A percentile compares a stretch with the other conserved stretches of the same genome.
These are phyloP conservation scores for Xerus rutilus DNA, from an alignment of 2,797 vertebrate species.

Conservation along the genomic window DNA sequence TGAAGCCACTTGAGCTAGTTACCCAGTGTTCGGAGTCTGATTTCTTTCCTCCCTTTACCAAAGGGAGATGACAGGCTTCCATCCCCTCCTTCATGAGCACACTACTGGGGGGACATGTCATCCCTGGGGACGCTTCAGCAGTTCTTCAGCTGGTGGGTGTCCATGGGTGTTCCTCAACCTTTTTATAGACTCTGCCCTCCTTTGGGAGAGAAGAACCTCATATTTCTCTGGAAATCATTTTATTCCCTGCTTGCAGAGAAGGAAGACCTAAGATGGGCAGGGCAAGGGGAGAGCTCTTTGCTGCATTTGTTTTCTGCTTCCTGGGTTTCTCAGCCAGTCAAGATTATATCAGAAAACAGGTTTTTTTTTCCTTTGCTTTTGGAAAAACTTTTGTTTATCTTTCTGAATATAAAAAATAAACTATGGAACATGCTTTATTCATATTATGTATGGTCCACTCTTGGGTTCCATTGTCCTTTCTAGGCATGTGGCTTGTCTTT, in stretches of 20 bases:
- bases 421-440: neutral
- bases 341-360: neutral
- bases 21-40: conserved; percentile 49
- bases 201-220: conserved; percentile 64
- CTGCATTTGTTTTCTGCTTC: neutral
- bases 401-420: conserved; percentile 41
- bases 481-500: neutral
- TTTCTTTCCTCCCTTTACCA: neutral
- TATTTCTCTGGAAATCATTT: conserved; percentile 67
- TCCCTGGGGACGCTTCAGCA: conserved; percentile 43
- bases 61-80: conserved; percentile 52
- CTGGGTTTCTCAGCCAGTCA: conserved; percentile 14
- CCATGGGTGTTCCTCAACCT: conserved; percentile 55
- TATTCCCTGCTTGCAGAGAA: neutral
- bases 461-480: neutral
- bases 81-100: conserved; percentile 19
- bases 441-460: neutral
- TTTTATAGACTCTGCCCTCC: conserved; percentile 71
- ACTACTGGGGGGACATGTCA: neutral
- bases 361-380: neutral
- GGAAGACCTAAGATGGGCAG: neutral
- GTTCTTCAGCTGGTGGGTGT: conserved; percentile 48
- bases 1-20: neutral
- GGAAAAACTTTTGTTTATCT: conserved; percentile 1
- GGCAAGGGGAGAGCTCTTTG: neutral